phyloP scores from a whole-genome alignment of 2,113 vertebrate genomes.

The Corythornis vintsioides region DNA sequence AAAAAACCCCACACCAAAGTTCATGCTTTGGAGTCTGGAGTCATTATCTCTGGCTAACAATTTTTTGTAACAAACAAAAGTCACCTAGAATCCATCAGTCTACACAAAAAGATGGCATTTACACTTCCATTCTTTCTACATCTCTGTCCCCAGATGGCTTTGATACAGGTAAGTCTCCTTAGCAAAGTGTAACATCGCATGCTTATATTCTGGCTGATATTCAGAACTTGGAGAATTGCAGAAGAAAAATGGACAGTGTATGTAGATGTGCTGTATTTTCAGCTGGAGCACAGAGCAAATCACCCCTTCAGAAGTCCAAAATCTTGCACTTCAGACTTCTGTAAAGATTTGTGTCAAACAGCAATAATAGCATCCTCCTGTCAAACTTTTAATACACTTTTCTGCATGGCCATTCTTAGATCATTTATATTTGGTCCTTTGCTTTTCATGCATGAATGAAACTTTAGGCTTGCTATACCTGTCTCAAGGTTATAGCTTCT shows the following conservation, averaged over 20 bases:
- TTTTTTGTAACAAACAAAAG: neutral
- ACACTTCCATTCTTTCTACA: neutral
- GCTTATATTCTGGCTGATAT: neutral
- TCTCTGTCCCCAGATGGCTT: neutral
- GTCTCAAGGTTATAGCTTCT: neutral
- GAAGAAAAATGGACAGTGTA: neutral
- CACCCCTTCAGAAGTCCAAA: neutral
- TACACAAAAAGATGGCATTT: neutral
- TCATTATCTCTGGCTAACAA: neutral
- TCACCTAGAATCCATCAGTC: neutral
- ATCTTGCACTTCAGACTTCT: neutral
- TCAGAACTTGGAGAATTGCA: neutral
- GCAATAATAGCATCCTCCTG: neutral
- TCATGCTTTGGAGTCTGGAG: neutral
- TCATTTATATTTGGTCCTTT: neutral
- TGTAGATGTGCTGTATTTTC: neutral
- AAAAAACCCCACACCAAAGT: neutral
- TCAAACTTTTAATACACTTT: neutral
- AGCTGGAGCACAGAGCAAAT: neutral
- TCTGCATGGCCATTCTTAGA: neutral
- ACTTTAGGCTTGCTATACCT: neutral
- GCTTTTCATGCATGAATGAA: neutral
- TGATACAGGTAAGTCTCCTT: neutral
- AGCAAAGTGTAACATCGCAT: neutral
- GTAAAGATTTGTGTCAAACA: neutral